phyloP scores from a whole-genome alignment of 1,140 invertebrate genomes.

The Calephelis virginiensis region DNA sequence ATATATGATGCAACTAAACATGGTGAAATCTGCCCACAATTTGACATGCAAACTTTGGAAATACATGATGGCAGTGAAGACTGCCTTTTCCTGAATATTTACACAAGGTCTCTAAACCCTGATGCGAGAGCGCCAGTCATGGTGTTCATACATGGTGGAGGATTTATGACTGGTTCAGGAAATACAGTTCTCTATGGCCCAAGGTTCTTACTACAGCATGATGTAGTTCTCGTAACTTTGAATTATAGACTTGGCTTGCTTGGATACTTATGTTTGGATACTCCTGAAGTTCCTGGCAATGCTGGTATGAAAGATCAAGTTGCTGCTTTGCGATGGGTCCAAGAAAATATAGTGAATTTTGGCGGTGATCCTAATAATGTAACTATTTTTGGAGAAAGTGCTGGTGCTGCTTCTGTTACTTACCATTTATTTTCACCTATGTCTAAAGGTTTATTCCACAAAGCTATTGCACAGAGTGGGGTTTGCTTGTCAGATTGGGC shows the following conservation, averaged over 20 bases:
- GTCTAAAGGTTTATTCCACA: conserved; percentile 77
- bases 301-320: conserved; percentile 81
- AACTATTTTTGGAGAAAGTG: conserved; percentile 86
- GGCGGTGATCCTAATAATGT: conserved; percentile 85
- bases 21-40: conserved; percentile 42
- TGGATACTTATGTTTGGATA: conserved; percentile 81
- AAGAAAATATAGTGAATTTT: conserved; percentile 77
- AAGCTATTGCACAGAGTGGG: conserved; percentile 80
- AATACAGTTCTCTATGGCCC: conserved; percentile 32
- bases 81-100: conserved; percentile 80
- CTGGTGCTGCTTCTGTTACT: conserved; percentile 83
- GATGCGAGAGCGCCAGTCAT: conserved; percentile 73
- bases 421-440: conserved; percentile 84
- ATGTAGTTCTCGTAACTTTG: conserved; percentile 31
- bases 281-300: conserved; percentile 73
- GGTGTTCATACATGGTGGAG: conserved; percentile 82
- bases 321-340: conserved; percentile 55
- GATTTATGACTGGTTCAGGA: conserved; percentile 53
- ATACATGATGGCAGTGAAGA: conserved; percentile 69
- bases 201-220: conserved; percentile 30
- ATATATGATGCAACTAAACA: conserved; percentile 39
- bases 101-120: conserved; percentile 35
- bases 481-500: conserved; percentile 81
- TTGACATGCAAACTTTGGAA: conserved; percentile 24
- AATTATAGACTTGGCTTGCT: conserved; percentile 39